Conservation (phyloP, 2,797 vertebrate species). For the Pseudochromis fuscus region DNA sequence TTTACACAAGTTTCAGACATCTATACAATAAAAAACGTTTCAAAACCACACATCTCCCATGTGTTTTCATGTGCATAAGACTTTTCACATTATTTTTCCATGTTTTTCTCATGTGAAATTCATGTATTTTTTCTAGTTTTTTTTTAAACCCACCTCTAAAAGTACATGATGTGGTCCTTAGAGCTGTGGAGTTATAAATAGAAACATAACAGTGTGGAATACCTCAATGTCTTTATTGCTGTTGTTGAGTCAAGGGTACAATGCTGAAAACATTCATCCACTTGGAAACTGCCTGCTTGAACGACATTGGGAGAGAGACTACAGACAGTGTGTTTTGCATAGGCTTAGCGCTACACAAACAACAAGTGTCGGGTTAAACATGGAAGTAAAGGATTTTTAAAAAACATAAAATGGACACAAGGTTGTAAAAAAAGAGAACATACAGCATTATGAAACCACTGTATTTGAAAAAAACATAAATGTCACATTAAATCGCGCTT, state of each 20-base stretch:
- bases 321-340: conserved; percentile 85
- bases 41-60: too few species aligned
- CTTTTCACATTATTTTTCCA: too few species aligned
- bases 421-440: conserved; percentile 64
- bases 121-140: too few species aligned
- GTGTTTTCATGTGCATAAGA: too few species aligned
- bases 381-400: conserved; percentile 74
- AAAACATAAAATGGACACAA: conserved; percentile 69
- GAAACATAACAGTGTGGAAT: conserved; percentile 65
- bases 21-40: too few species aligned
- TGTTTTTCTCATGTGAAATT: too few species aligned
- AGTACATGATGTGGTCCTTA: background rate
- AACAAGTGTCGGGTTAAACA: conserved; percentile 80
- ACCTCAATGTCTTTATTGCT: conserved; percentile 96
- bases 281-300: conserved; percentile 86
- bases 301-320: conserved; percentile 86
- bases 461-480: conserved; percentile 70
- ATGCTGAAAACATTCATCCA: conserved; percentile 86
- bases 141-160: too few species aligned
- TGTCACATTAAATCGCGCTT: conserved; percentile 77
- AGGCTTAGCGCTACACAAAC: conserved; percentile 83
- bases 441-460: conserved; percentile 63
- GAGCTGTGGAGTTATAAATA: conserved; percentile 11
- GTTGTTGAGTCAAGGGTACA: conserved; percentile 92
- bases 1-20: too few species aligned